Percentiles rank a stretch among this genome's conserved stretches.
phyloP scores from a whole-genome alignment of 2,113 vertebrate species.

The Panthera leo region DNA sequence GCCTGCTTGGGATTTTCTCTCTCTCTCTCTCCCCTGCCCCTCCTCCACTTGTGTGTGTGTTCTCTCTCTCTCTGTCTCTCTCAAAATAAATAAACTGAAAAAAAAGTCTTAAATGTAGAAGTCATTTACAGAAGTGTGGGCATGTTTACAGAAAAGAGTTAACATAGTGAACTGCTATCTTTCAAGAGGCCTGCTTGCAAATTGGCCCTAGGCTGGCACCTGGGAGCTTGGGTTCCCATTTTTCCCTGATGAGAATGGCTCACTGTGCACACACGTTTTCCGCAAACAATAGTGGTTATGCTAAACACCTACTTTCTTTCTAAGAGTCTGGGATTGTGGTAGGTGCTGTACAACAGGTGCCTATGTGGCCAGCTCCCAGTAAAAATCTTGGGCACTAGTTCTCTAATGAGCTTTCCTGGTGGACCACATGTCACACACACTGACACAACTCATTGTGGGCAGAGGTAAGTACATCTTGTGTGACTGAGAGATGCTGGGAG shows the following conservation, averaged over 20 bases:
- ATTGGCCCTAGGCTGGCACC: neutral
- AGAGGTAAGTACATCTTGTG: neutral
- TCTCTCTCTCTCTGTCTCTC: too few species aligned
- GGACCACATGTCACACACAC: neutral
- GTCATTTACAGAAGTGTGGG: neutral
- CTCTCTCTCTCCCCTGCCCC: too few species aligned
- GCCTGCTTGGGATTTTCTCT: too few species aligned
- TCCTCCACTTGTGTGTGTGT: too few species aligned
- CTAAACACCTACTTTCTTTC: neutral
- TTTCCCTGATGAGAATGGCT: neutral
- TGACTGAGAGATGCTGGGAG: neutral
- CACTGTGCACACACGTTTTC: too few species aligned
- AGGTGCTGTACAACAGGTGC: neutral
- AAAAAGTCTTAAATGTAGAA: neutral
- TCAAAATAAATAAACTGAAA: too few species aligned
- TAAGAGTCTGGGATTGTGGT: neutral
- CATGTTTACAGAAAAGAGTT: neutral
- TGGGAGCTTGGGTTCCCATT: neutral
- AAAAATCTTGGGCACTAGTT: neutral
- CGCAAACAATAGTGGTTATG: neutral
- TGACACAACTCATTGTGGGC: neutral
- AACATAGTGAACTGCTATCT: neutral
- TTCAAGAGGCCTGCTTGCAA: neutral
- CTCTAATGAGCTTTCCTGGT: neutral
- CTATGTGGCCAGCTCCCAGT: neutral